phyloP scores from a whole-genome alignment of 2,113 vertebrate species.

The Lonchura striata region DNA sequence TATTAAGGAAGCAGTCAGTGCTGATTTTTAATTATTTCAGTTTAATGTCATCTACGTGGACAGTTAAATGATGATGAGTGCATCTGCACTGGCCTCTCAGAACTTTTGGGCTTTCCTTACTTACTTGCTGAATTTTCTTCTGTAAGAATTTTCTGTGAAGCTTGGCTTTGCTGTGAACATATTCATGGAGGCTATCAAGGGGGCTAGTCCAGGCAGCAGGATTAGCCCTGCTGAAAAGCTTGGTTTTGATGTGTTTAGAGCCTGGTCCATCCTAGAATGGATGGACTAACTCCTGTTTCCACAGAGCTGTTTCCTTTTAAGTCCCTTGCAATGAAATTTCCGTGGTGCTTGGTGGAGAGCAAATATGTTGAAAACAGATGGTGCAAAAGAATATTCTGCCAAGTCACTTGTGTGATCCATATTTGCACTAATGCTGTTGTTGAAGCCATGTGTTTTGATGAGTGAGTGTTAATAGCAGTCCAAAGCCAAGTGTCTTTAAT shows the following conservation, averaged over 20 bases:
- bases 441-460: not conserved
- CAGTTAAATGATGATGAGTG: not conserved
- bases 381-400: not conserved
- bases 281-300: not conserved
- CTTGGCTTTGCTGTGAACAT: not conserved
- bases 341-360: not conserved
- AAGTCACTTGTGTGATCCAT: not conserved
- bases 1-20: not conserved
- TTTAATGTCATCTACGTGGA: not conserved
- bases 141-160: not conserved
- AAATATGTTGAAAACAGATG: conserved; percentile 35
- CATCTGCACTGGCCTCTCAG: not conserved
- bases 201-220: not conserved
- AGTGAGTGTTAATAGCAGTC: not conserved
- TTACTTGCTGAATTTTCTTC: not conserved
- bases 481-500: not conserved
- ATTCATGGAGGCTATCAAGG: not conserved
- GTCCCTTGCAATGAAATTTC: not conserved
- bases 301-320: not conserved
- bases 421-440: not conserved
- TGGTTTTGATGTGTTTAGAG: not conserved
- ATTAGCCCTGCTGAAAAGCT: not conserved
- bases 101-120: not conserved
- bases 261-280: not conserved
- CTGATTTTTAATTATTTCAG: not conserved